Base-by-base conservation (phyloP, 2,888 invertebrate genomes). In the Yponomeuta malinellus region DNA sequence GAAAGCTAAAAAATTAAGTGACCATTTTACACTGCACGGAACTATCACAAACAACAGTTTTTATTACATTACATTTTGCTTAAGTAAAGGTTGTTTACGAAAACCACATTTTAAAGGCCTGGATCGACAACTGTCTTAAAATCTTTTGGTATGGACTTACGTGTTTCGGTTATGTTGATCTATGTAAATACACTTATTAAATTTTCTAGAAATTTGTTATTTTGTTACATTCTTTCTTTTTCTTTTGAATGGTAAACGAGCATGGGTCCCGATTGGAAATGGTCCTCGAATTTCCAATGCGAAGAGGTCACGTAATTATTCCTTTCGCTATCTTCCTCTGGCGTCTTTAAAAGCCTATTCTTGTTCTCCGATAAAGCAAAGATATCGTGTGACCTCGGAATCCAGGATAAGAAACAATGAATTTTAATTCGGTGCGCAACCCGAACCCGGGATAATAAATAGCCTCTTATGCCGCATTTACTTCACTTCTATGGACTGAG, bases 361-460 rank as follows among this genome's bases (percentile, higher is more conserved):
- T 87, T 91, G 92, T 92, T 81, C 78, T 69, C 70, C 83, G 92
- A 91, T 92, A 91, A 90, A 82, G 78, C 80, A 76, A 76, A 85
- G 89, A 89, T 90, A 90, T 88, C 85, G 79, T 76, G 80, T 89
- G 90, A 91, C 90, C 90, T 86, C 85, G 76, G 79, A 81, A 83
- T 59, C 82, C 83, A 88, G 91, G 90, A 91, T 90, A 90, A 91
- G 85, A 86, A 87, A 91, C 90, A 90, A 90, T 91, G 91, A 90
- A 90, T 90, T 92, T 90, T 89, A 92, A 91, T 89, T 89, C 85
- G 78, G 81, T 81, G 15, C 52, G 52, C 52, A 59, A 77, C 78
- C 79, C 78, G 78, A 78, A 78, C 77, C 78, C 78, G 23, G 67
- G 33, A 63, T 69, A 59, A 69, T 67, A 29, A n/a, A 59, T 48